phyloP scores from a whole-genome alignment of 2,797 vertebrate species.

The Onychomys arenicola region DNA sequence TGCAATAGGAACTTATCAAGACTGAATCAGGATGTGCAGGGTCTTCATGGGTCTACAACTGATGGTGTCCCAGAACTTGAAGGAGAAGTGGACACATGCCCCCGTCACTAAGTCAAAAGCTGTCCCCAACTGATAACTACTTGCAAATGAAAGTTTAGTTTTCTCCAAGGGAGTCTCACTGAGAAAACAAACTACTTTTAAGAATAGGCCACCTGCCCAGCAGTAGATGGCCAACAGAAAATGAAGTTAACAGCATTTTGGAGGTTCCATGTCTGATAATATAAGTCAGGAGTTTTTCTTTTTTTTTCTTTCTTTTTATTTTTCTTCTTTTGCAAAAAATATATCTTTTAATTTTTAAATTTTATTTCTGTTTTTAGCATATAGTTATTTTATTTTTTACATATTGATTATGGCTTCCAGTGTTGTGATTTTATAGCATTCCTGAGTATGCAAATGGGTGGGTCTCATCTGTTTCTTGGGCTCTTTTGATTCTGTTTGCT shows the following conservation, averaged over 20 bases:
- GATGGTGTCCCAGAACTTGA: neutral
- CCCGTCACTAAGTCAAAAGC: neutral
- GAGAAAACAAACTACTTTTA: neutral
- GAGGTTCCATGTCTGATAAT: neutral
- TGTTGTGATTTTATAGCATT: neutral
- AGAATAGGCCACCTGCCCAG: neutral
- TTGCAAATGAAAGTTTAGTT: neutral
- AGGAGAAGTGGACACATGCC: neutral
- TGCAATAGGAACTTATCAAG: neutral
- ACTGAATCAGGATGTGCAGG: neutral
- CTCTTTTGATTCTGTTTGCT: neutral
- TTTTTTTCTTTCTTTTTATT: neutral
- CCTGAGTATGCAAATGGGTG: neutral
- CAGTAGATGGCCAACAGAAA: neutral
- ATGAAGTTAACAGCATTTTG: neutral
- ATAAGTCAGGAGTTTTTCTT: neutral
- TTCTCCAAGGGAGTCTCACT: neutral
- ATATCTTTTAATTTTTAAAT: neutral
- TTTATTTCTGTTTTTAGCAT: neutral
- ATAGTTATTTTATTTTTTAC: neutral
- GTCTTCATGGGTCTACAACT: neutral
- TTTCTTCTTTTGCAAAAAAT: neutral
- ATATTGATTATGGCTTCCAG: neutral
- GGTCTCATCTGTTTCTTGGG: neutral
- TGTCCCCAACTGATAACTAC: neutral